Evolutionary conservation across 2,113 vertebrate genomes (phyloP), one percentile per base, ranked within the genome.

Genomic region (Pelvicachromis taeniatus): DNA sequence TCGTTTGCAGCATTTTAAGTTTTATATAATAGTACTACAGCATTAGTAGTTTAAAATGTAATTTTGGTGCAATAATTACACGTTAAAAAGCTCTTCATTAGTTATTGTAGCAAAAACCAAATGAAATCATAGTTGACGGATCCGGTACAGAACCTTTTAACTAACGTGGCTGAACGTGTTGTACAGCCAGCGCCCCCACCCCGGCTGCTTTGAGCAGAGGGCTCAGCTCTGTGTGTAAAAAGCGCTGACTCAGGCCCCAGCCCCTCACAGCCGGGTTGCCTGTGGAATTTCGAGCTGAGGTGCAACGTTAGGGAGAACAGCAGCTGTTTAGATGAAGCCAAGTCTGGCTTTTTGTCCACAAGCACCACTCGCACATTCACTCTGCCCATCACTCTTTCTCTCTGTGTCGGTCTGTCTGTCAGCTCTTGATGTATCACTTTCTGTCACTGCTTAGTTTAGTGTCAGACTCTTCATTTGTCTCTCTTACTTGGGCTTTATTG

Each of bases 191-290:
- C 52, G 77, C 87, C 85, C 84, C 91, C 80, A 82, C 82, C 81
- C 83, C 61, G 14, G 59, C 77, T 85, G 82, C 70, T 90, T 88
- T 91, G 87, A 90, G 89, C 81, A 77, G 77, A 45, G 80, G 85
- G 86, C 89, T 91, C 88, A 86, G 81, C 83, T 87, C 89, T 90
- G 90, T 88, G 86, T 77, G 85, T 21, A 23, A 61, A 92, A 93
- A 95, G 42, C 17, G 95, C 95, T 96, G 96, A 96, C 93, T 96
- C 94, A 96, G 95, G 81, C 89, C 84, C 77, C 90, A 83, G 85
- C 90, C 86, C 85, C 89, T 91, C 88, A 84, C 54, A 82, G 89
- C 85, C 59, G 63, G 61, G 77, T 92, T 89, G 92, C 87, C 92
- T 91, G 91, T 94, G 95, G 95, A 94, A 96, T 95, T 90, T 95